These are phyloP conservation scores for Silurus meridionalis DNA, from an alignment of 2,113 vertebrate genomes.

Conservation along the genomic window DNA sequence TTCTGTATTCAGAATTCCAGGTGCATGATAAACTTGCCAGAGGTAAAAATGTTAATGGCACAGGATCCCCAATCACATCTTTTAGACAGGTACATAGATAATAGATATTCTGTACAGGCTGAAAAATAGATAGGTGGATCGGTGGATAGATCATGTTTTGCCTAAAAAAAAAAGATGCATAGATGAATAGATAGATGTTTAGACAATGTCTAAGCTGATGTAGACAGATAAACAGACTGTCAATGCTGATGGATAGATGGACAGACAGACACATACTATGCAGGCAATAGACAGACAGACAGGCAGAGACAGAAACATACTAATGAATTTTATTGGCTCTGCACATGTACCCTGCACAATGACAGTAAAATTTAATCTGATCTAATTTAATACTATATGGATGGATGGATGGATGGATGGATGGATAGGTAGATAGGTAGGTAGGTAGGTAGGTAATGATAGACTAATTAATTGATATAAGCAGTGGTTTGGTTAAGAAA, in stretches of 20 bases:
- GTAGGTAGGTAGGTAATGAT: neutral
- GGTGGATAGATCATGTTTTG: neutral
- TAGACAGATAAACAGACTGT: neutral
- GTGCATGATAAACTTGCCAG: neutral
- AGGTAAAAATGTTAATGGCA: neutral
- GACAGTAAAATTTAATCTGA: too few species aligned
- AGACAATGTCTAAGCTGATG: too few species aligned
- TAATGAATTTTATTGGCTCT: too few species aligned
- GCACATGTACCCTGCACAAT: too few species aligned
- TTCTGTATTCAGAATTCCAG: neutral
- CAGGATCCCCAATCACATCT: neutral
- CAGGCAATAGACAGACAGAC: neutral
- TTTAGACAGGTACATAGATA: too few species aligned
- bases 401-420: too few species aligned
- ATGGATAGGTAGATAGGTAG: too few species aligned
- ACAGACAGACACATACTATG: neutral
- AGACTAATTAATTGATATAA: neutral
- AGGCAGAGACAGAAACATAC: neutral
- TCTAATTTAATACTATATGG: too few species aligned
- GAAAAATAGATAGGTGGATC: neutral
- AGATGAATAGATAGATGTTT: neutral
- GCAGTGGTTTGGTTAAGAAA: neutral
- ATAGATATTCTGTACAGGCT: too few species aligned
- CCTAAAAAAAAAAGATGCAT: neutral
- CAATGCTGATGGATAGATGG: neutral